Conservation (phyloP, 1,140 invertebrate species). For the Tribolium madens region DNA sequence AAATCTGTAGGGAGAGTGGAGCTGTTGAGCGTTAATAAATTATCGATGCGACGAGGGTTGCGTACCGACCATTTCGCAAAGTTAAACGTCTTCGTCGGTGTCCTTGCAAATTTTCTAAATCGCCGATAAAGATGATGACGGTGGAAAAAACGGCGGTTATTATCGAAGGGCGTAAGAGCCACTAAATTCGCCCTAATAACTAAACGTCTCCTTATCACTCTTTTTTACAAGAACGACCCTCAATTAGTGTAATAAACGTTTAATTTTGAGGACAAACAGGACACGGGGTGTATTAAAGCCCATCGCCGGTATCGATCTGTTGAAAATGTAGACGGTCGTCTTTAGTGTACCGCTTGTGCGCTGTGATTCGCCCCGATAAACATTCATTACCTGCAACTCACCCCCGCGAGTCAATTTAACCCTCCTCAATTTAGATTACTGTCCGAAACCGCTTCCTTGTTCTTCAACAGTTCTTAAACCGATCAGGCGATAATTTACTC, state of each 20-base stretch:
- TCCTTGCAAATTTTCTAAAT: slow-evolving; percentile 48
- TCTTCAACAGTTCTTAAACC: slow-evolving; percentile 40
- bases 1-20: slow-evolving; percentile 45
- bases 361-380: slow-evolving; percentile 61
- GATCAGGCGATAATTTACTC: background rate
- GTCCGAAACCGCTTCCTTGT: slow-evolving; percentile 56
- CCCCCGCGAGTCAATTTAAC: slow-evolving; percentile 60
- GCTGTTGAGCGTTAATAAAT: slow-evolving; percentile 49
- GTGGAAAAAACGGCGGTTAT: background rate
- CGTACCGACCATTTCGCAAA: slow-evolving; percentile 39
- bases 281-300: slow-evolving; percentile 16
- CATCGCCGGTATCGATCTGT: slow-evolving; percentile 18
- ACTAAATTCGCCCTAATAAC: background rate
- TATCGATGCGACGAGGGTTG: slow-evolving; percentile 48
- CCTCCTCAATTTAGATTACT: slow-evolving; percentile 63
- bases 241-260: slow-evolving; percentile 14
- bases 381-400: slow-evolving; percentile 60
- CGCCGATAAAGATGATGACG: slow-evolving; percentile 44
- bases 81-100: slow-evolving; percentile 45
- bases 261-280: slow-evolving; percentile 24
- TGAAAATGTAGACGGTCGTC: slow-evolving; percentile 39
- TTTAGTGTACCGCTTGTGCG: slow-evolving; percentile 46
- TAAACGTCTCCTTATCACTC: slow-evolving; percentile 2
- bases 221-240: background rate
- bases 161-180: background rate